A percentile compares a stretch with the other conserved stretches of the same genome.
phyloP scores from a whole-genome alignment of 2,113 vertebrate species.

The Origma solitaria region DNA sequence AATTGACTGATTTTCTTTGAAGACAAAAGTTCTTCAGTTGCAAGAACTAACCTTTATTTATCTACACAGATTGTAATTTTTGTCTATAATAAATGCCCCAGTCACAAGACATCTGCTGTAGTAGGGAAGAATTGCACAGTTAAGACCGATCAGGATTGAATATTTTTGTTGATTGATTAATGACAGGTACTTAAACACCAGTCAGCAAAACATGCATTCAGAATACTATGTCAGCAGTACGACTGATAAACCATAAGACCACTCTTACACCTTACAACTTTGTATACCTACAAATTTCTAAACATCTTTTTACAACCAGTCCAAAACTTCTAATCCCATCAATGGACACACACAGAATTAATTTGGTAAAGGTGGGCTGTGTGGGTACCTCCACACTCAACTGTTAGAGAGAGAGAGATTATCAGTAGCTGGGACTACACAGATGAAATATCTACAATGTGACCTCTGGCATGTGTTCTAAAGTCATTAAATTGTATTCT shows the following conservation, averaged over 20 bases:
- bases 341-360: accelerated
- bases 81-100: background rate
- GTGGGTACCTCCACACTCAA: background rate
- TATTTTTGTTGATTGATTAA: background rate
- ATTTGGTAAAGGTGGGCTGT: background rate
- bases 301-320: background rate
- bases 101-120: background rate
- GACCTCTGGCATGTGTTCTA: background rate
- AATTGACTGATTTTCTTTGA: background rate
- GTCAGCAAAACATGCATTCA: background rate
- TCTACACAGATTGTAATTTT: background rate
- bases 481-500: background rate
- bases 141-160: background rate
- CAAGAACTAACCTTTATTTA: background rate
- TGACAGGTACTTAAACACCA: background rate
- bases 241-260: background rate
- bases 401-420: background rate
- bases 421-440: background rate
- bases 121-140: background rate
- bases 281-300: background rate
- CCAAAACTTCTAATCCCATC: background rate
- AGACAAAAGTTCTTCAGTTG: background rate
- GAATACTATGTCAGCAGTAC: background rate
- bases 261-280: background rate
- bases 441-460: background rate